Evolutionary conservation across 1,140 invertebrate genomes (phyloP), one percentile per base, ranked within the genome.

Genomic region (Leptopilina boulardi): DNA sequence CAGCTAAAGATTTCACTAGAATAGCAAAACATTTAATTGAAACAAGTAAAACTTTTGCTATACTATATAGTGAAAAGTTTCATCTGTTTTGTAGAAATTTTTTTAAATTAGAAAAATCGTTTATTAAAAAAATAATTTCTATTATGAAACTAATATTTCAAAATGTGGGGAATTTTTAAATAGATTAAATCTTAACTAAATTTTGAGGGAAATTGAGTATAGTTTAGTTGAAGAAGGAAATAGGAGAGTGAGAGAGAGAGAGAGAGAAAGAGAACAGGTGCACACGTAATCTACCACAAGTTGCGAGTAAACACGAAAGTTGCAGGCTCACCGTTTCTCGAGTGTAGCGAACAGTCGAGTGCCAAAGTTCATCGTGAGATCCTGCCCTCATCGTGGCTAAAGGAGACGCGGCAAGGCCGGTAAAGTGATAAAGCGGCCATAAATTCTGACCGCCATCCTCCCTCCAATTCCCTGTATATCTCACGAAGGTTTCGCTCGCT

Each of bases 341-440:
- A 87, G 86, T 84, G 83, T 77, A 82, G 80, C 78, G 81, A 84
- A 76, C 84, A 87, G 86, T 89, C 83, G 86, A 88, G 87, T 90
- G 88, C 88, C 89, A 91, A 90, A 90, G 90, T 91, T 91, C 88
- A 90, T 90, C 88, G 85, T 83, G 83, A 87, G 87, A 90, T 89
- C 86, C 88, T 87, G 85, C 86, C 84, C 85, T 87, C 83, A 87
- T 88, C 86, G 82, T 82, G 78, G 84, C 84, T 86, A 86, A 86
- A 89, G 85, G 85, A 86, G 87, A 88, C 85, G 86, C 83, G 81
- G 87, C 86, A 87, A 88, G 86, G 87, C 87, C 89, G 87, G 89
- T 88, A 90, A 91, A 91, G 89, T 91, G 90, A 90, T 91, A 91
- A 91, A 91, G 90, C 89, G 87, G 86, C 89, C 89, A 90, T 91